Base-by-base conservation (phyloP, 2,888 invertebrate genomes). In the Helobdella robusta region DNA sequence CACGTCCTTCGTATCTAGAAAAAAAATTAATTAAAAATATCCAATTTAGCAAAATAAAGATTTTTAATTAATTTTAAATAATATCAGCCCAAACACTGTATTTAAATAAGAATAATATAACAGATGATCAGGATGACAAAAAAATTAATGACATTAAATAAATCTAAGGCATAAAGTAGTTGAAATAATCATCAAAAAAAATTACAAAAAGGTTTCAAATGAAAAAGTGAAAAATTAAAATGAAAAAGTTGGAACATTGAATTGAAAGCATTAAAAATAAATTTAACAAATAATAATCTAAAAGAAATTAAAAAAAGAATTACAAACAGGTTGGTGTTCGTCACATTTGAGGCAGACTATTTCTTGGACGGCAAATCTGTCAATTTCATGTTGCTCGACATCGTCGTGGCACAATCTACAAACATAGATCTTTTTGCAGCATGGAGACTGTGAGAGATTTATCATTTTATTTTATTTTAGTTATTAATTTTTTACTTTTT, bases 391-490 rank as follows among this genome's bases (percentile, higher is more conserved):
- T 68, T 86, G 84, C 76, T 91, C 91, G 44, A 78, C 86, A 75
- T 91, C 90, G 79, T 92, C 90, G 73, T 92, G 91, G 75, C 91
- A 91, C 77, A 91, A 89, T 35, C 91, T 85, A 76, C 91, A 91
- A 68, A 87, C 86, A 79, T 91, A 91, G 8, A 89, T 85, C 80
- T 89, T 89, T 74, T 87, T 86, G 80, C 91, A 91, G 77, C 91
- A 91, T 63, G 90, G 90, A 25, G 90, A 88, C 91, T 91, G 81
- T 25, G 83, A 82, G 23, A n/a, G 32, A 59, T 34, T 5, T 5
- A 30, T 34, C 35, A 59, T 32, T 32, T 28, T 20, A n/a, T 30
- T 11, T 8, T 5, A 2, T 59, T 5, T 1, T 6, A 58, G 18
- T 20, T 8, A 8, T 20, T 25, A 25, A n/a, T n/a, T n/a, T n/a